These are phyloP conservation scores for Boleophthalmus pectinirostris DNA, from an alignment of 2,113 vertebrate genomes.

Conservation along the genomic window DNA sequence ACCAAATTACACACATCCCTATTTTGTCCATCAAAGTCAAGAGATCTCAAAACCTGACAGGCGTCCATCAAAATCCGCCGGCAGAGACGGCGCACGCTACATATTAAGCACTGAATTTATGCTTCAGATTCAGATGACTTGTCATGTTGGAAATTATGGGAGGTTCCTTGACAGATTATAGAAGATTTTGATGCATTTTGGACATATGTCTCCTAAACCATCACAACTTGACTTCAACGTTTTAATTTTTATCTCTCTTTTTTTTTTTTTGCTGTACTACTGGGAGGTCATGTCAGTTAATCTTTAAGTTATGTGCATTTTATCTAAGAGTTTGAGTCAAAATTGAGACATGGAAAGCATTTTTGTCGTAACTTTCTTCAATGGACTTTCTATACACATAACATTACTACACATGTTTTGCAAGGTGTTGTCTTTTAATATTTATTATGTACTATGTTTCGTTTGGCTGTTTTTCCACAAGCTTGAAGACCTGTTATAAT, in stretches of 20 bases:
- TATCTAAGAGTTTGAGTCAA: too few relatives aligned
- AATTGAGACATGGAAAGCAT: too few relatives aligned
- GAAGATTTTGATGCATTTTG: background rate
- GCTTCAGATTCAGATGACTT: background rate
- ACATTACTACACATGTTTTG: too few relatives aligned
- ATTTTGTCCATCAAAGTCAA: constrained; percentile 39
- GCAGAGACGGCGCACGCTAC: background rate
- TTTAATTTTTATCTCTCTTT: background rate
- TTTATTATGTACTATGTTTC: too few relatives aligned
- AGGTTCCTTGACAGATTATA: background rate
- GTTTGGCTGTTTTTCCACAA: too few relatives aligned
- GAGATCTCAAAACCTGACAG: constrained; percentile 33
- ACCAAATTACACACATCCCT: constrained; percentile 27
- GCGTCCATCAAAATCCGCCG: background rate
- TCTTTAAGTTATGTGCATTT: background rate
- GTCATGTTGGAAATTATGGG: background rate
- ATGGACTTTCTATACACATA: too few relatives aligned
- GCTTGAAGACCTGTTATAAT: too few relatives aligned
- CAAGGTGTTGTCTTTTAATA: too few relatives aligned
- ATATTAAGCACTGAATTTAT: background rate
- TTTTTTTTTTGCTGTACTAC: background rate
- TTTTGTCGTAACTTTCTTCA: too few relatives aligned
- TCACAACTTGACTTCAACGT: background rate
- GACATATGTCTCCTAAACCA: background rate
- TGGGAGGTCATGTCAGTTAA: background rate